These are phyloP conservation scores for Lomographa bimaculata DNA, from an alignment of 2,888 invertebrate species.

Conservation along the genomic window DNA sequence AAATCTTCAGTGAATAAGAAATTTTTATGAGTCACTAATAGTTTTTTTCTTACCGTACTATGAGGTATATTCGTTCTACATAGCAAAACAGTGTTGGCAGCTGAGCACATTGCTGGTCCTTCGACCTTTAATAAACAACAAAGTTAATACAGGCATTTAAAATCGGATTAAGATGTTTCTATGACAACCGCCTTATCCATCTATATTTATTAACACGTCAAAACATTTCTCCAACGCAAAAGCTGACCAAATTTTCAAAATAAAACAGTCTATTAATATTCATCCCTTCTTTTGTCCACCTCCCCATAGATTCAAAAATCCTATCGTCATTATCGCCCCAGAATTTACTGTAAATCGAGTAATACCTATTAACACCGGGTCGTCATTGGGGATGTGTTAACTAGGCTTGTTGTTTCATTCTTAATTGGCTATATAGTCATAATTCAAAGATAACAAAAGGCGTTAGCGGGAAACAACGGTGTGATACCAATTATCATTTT, in stretches of 20 bases:
- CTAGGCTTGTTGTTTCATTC: conserved; percentile 49
- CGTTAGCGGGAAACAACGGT: conserved; percentile 57
- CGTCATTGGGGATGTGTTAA: conserved; percentile 43
- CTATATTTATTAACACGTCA: too few relatives aligned
- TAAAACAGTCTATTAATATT: not conserved
- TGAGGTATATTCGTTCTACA: too few relatives aligned
- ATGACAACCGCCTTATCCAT: too few relatives aligned
- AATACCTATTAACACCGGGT: conserved; percentile 33
- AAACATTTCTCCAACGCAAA: too few relatives aligned
- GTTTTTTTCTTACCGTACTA: too few relatives aligned
- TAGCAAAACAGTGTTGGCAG: too few relatives aligned
- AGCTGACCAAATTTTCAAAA: not conserved
- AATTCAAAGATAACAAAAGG: conserved; percentile 69
- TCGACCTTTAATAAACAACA: too few relatives aligned
- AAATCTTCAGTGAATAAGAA: too few relatives aligned
- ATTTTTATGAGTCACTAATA: too few relatives aligned
- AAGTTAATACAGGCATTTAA: too few relatives aligned
- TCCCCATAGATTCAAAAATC: conserved; percentile 14
- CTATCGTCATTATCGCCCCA: conserved; percentile 12
- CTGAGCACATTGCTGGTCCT: too few relatives aligned
- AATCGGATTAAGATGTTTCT: too few relatives aligned
- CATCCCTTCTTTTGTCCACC: conserved; percentile 1
- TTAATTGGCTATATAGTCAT: conserved; percentile 66
- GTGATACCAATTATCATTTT: conserved; percentile 71
- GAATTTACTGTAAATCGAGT: conserved; percentile 25